Evolutionary conservation across 1,140 invertebrate genomes (phyloP).

Genomic region (Medauroidea extradentata): DNA sequence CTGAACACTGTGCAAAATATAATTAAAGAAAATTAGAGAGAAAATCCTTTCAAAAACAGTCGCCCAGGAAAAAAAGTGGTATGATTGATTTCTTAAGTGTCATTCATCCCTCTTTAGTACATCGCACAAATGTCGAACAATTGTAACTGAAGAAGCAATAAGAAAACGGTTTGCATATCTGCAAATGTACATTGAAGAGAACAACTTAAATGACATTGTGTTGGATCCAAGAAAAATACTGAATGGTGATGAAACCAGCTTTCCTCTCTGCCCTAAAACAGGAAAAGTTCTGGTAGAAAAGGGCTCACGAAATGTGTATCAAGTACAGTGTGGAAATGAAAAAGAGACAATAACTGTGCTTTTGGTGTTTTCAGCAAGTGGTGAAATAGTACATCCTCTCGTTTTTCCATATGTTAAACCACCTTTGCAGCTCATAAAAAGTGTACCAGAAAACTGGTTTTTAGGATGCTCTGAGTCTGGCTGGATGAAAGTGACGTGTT

Average conservation of each 20-base stretch:
- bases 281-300: not conserved
- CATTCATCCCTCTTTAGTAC: slow-evolving; percentile 15
- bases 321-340: slow-evolving; percentile 14
- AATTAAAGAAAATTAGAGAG: not conserved
- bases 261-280: not conserved
- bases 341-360: slow-evolving; percentile 26
- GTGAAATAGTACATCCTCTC: slow-evolving; percentile 31
- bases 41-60: slow-evolving; percentile 15
- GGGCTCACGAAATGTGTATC: not conserved
- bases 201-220: not conserved
- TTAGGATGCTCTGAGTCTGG: slow-evolving; percentile 37
- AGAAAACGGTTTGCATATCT: slow-evolving; percentile 18
- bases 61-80: slow-evolving; percentile 20
- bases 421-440: slow-evolving; percentile 27
- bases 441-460: slow-evolving; percentile 32
- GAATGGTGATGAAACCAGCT: slow-evolving; percentile 6
- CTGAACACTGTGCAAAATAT: slow-evolving; percentile 17
- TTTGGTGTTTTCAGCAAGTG: slow-evolving; percentile 31
- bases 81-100: slow-evolving; percentile 11
- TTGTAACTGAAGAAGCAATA: slow-evolving; percentile 18
- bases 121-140: slow-evolving; percentile 4
- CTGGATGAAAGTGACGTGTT: slow-evolving; percentile 42
- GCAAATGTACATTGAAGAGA: not conserved
- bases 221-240: not conserved
- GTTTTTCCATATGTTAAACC: slow-evolving; percentile 35